These are phyloP conservation scores for Meta bourneti DNA, from an alignment of 2,888 invertebrate species.

Conservation along the genomic window DNA sequence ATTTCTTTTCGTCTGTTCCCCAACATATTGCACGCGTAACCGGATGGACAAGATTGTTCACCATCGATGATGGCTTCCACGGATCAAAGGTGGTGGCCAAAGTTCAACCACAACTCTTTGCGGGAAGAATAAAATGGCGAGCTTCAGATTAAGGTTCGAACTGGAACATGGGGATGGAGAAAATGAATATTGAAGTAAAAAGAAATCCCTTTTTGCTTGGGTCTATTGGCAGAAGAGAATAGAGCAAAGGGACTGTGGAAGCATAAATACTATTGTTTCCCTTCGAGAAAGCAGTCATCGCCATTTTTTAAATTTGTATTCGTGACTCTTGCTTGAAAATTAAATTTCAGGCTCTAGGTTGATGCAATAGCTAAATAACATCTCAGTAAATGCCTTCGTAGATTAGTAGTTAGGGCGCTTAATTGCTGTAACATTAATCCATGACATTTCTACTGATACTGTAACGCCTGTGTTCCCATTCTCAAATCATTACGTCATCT, in stretches of 20 bases:
- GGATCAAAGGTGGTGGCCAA: conserved; percentile 13
- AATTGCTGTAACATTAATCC: neutral
- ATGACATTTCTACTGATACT: neutral
- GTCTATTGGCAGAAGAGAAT: neutral
- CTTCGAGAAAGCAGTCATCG: neutral
- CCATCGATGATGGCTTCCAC: conserved; percentile 2
- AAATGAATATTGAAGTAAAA: neutral
- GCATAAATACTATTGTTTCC: neutral
- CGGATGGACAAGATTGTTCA: conserved; percentile 12
- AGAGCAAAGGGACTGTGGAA: neutral
- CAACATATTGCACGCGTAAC: neutral
- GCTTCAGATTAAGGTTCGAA: neutral
- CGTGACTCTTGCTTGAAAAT: neutral
- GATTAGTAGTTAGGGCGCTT: no score
- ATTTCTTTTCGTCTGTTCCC: neutral
- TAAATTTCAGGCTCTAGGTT: no score
- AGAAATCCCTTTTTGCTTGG: no score
- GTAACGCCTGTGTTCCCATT: neutral
- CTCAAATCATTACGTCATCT: neutral
- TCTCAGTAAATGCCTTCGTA: no score
- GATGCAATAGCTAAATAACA: no score
- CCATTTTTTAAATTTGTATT: neutral
- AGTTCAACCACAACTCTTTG: conserved; percentile 2
- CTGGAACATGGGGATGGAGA: neutral
- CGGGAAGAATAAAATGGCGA: neutral